phyloP scores from a whole-genome alignment of 2,797 vertebrate species.

The Cynodonichthys magdalenae region DNA sequence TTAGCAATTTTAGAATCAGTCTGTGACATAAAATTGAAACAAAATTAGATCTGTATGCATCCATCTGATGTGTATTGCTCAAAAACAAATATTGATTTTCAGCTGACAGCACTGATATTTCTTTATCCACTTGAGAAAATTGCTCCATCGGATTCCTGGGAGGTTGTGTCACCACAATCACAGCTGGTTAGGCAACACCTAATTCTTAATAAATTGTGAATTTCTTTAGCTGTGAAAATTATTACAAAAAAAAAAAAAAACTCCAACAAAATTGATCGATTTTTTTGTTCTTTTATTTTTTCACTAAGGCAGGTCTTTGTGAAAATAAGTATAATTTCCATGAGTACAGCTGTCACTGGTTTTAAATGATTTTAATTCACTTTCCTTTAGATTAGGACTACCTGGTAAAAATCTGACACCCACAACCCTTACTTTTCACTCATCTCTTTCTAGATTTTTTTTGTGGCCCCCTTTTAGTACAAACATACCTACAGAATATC shows the following conservation, averaged over 20 bases:
- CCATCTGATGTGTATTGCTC: no score
- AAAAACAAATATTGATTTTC: no score
- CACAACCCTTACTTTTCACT: background rate
- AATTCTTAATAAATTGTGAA: background rate
- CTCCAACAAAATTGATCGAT: background rate
- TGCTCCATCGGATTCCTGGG: no score
- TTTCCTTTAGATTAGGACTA: constrained; percentile 6
- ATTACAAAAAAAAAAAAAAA: background rate
- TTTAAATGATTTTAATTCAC: constrained; percentile 1
- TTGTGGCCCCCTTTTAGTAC: background rate
- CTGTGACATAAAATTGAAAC: no score
- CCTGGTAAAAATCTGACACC: constrained; percentile 3
- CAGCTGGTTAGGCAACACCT: no score
- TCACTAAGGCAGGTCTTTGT: constrained; percentile 13
- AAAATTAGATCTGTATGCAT: no score
- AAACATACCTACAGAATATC: background rate
- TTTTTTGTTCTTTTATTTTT: constrained; percentile 37
- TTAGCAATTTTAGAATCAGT: no score
- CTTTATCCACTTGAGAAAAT: no score
- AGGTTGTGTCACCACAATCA: no score
- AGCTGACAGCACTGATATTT: no score
- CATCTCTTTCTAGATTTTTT: background rate
- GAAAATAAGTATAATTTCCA: constrained; percentile 29
- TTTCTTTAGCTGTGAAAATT: background rate
- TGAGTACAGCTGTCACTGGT: background rate